Percentiles rank a stretch among this genome's conserved stretches.
Evolutionary conservation across 2,113 vertebrate genomes (phyloP).

Genomic region (Burhinus oedicnemus): DNA sequence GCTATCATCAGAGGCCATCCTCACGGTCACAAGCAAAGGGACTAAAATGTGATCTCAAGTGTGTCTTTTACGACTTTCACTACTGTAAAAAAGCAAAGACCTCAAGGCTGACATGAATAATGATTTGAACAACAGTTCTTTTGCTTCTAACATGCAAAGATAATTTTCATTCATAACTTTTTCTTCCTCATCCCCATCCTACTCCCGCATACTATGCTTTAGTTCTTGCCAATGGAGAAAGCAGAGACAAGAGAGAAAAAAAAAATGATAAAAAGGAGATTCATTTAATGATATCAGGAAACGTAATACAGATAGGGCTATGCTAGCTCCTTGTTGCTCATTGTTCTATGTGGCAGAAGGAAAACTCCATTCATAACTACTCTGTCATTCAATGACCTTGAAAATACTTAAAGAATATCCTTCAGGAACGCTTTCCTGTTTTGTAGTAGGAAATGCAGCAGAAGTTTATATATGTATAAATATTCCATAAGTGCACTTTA

Average conservation of each 20-base stretch:
- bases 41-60: neutral
- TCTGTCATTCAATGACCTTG: neutral
- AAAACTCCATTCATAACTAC: neutral
- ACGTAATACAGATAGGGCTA: neutral
- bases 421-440: neutral
- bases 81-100: neutral
- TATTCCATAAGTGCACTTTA: conserved; percentile 9
- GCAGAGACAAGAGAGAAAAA: neutral
- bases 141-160: neutral
- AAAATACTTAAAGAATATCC: neutral
- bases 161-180: neutral
- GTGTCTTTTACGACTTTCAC: neutral
- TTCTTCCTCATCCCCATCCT: neutral
- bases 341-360: neutral
- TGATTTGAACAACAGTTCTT: neutral
- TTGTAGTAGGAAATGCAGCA: neutral
- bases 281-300: neutral
- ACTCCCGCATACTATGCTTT: neutral
- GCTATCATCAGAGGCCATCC: neutral
- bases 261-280: neutral
- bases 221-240: neutral
- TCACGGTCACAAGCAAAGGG: neutral
- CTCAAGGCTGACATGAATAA: neutral
- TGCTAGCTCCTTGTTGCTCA: neutral
- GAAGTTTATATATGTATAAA: neutral